Conservation (phyloP, 2,888 invertebrate genomes). For the Stenoptilia bipunctidactyla region DNA sequence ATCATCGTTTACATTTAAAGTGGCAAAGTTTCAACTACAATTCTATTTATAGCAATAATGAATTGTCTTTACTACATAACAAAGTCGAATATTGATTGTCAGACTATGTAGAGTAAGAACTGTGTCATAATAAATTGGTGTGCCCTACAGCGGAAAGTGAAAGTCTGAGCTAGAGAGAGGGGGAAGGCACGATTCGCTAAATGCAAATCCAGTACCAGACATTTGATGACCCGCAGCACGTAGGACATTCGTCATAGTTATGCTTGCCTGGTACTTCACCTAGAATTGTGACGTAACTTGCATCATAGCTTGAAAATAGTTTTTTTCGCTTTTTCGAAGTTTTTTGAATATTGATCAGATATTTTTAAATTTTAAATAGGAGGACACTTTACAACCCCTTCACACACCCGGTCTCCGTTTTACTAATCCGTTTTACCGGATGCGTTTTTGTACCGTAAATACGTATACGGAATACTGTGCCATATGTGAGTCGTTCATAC, state of each 20-base stretch:
- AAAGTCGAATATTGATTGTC: slow-evolving; percentile 10
- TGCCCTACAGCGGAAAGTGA: slow-evolving; percentile 69
- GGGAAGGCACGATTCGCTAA: slow-evolving; percentile 35
- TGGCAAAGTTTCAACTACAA: slow-evolving; percentile 28
- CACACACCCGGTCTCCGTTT: too few relatives aligned
- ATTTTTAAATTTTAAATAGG: too few relatives aligned
- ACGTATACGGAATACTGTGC: too few relatives aligned
- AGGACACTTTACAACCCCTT: too few relatives aligned
- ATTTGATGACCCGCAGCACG: slow-evolving; percentile 40
- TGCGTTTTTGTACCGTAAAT: too few relatives aligned
- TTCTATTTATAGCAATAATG: slow-evolving; percentile 8
- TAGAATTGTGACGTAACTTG: too few relatives aligned
- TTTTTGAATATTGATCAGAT: too few relatives aligned
- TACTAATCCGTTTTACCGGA: too few relatives aligned
- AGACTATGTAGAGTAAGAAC: background rate
- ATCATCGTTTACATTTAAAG: slow-evolving; percentile 19
- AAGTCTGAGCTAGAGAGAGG: slow-evolving; percentile 41
- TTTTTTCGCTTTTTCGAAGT: too few relatives aligned
- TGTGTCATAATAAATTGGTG: slow-evolving; percentile 26
- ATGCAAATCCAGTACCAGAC: slow-evolving; percentile 50
- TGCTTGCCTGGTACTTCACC: background rate
- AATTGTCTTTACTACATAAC: too few relatives aligned
- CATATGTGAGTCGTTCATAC: too few relatives aligned
- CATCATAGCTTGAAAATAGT: too few relatives aligned
- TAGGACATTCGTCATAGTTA: slow-evolving; percentile 1